Evolutionary conservation across 2,888 invertebrate species (phyloP), one percentile per base, ranked within the genome.

Genomic region (Buathra laborator): DNA sequence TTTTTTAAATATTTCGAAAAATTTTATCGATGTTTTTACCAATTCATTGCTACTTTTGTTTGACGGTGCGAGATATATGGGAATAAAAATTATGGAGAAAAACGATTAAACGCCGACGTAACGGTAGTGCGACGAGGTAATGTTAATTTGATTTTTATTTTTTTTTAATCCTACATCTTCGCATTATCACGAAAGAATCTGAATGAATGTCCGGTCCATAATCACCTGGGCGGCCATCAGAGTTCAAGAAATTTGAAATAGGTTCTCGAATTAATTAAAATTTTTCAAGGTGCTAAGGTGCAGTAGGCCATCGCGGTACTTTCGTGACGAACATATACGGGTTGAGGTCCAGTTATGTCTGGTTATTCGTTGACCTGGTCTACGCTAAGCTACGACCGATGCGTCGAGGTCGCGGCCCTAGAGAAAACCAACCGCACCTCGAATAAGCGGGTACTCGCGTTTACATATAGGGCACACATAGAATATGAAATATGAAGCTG

Each of bases 381-480:
- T 16, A 59, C 56, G 51, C n/a, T 19, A 12, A 53, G 19, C 64
- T 19, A 59, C 62, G 43, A 14, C 32, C 64, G 74, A 70, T 76
- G 37, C 72, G 67, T 74, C 81, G 85, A 85, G 85, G 85, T 86
- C 81, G 59, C 79, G 81, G 77, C 79, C 78, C 68, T 51, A 53
- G 59, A 67, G 37, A 67, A 48, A 85, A 85, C 85, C 86, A 85
- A 85, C 85, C 86, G 83, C 85, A 81, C 83, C 83, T 83, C 70
- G 43, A 68, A 64, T 72, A 64, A 71, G 76, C 79, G 46, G 67
- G 48, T 59, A 67, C 53, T 85, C 74, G 44, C 48, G 72, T 72
- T 48, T 62, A 24, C 29, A 9, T 64, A 44, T 46, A 37, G 37
- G 3, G 62, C 12, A 56, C 64, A 53, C 29, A 32, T 62, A 32